Percentiles rank a stretch among this genome's conserved stretches.
These are phyloP conservation scores for Dynastes grantii DNA, from an alignment of 2,888 invertebrate genomes.

Conservation along the genomic window DNA sequence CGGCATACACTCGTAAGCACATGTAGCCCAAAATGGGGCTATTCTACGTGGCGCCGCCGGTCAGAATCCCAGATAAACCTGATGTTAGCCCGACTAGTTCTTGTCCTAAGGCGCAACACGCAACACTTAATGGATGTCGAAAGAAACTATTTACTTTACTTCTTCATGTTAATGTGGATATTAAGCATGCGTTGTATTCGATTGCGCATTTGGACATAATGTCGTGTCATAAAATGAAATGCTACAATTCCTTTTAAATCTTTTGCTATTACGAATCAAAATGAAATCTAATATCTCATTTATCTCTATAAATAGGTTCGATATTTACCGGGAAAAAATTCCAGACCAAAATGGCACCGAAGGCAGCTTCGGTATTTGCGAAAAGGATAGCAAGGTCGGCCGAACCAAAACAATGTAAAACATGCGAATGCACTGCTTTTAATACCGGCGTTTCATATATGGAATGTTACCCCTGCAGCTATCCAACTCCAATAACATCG, in stretches of 20 bases:
- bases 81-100: constrained; percentile 57
- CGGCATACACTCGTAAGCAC: constrained; percentile 53
- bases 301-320: constrained; percentile 69
- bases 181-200: constrained; percentile 48
- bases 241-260: constrained; percentile 8
- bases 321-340: constrained; percentile 78
- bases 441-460: constrained; percentile 78
- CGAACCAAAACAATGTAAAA: constrained; percentile 75
- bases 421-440: constrained; percentile 81
- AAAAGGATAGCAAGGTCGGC: constrained; percentile 79
- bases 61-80: constrained; percentile 61
- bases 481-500: constrained; percentile 71
- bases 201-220: constrained; percentile 11
- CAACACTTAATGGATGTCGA: constrained; percentile 60
- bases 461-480: constrained; percentile 77
- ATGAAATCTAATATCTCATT: too few relatives aligned
- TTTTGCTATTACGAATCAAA: background rate
- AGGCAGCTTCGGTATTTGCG: constrained; percentile 78
- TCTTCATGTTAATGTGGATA: constrained; percentile 54
- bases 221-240: constrained; percentile 17
- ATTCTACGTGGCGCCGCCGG: constrained; percentile 59
- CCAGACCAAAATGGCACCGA: constrained; percentile 74
- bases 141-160: constrained; percentile 57
- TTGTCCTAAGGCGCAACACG: constrained; percentile 56
- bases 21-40: constrained; percentile 60